Evolutionary conservation across 2,113 vertebrate species (phyloP).

Genomic region (Pelvicachromis taeniatus): DNA sequence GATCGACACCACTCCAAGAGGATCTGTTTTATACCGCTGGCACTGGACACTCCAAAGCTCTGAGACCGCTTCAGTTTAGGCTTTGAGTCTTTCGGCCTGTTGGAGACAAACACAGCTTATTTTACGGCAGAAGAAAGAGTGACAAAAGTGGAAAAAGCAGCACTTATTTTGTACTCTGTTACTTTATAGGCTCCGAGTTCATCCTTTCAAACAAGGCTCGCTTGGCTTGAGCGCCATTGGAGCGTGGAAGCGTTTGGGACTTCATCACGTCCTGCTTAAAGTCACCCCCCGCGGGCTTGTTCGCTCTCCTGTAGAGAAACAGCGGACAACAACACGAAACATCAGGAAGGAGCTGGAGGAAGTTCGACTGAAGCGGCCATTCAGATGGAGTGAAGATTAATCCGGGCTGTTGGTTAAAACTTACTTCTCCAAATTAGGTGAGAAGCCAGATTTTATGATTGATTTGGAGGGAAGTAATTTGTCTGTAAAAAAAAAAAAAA

Average conservation of each 20-base stretch:
- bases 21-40: conserved; percentile 92
- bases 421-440: conserved; percentile 60
- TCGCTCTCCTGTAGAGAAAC: conserved; percentile 37
- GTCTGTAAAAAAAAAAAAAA: conserved; percentile 62
- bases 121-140: fast-evolving
- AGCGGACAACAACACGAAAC: neutral
- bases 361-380: neutral
- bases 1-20: conserved; percentile 94
- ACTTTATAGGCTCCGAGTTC: conserved; percentile 82
- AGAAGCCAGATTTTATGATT: conserved; percentile 60
- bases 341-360: neutral
- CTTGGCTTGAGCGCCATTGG: conserved; percentile 77
- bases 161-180: neutral
- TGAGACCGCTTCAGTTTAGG: conserved; percentile 90
- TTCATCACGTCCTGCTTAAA: conserved; percentile 75
- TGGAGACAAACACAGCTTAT: neutral
- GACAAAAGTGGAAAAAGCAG: neutral
- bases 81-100: conserved; percentile 79
- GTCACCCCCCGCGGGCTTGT: conserved; percentile 26
- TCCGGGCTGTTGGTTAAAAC: neutral
- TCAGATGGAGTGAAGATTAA: neutral
- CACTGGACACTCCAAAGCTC: conserved; percentile 87
- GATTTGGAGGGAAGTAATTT: conserved; percentile 71
- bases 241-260: conserved; percentile 81
- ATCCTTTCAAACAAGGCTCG: conserved; percentile 84